phyloP scores from a whole-genome alignment of 2,888 invertebrate species.

The Lepidocyrtoides sp. region DNA sequence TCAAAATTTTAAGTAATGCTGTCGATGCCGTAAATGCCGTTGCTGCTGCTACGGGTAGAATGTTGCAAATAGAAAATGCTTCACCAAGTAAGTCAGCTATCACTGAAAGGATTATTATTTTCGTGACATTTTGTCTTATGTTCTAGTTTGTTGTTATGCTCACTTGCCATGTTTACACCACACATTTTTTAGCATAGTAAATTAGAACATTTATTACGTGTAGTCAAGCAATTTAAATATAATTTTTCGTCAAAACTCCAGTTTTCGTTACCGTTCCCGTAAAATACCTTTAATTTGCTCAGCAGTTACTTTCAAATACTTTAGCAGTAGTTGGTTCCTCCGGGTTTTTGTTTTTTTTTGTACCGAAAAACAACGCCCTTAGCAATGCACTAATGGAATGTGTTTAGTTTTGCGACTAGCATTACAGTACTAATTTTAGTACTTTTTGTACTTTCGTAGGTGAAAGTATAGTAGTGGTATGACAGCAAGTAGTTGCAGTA shows the following conservation, averaged over 20 bases:
- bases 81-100: conserved; percentile 76
- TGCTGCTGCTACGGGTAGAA: conserved; percentile 76
- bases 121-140: conserved; percentile 15
- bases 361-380: not conserved
- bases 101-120: conserved; percentile 37
- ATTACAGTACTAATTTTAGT: conserved; percentile 8
- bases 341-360: conserved; percentile 5
- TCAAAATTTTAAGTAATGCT: conserved; percentile 59
- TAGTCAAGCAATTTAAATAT: too few relatives aligned
- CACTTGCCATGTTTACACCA: not conserved
- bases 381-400: conserved; percentile 25
- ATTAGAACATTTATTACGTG: not conserved
- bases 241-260: not conserved
- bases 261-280: not conserved
- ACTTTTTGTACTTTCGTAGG: not conserved
- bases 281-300: not conserved
- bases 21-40: conserved; percentile 40
- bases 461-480: conserved; percentile 33
- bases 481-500: conserved; percentile 18
- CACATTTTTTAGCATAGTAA: not conserved
- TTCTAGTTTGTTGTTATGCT: conserved; percentile 12
- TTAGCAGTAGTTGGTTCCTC: not conserved
- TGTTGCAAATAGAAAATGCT: conserved; percentile 77
- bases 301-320: not conserved
- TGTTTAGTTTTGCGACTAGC: conserved; percentile 9